phyloP scores from a whole-genome alignment of 2,888 invertebrate species.

The Chaitophorus viminalis region DNA sequence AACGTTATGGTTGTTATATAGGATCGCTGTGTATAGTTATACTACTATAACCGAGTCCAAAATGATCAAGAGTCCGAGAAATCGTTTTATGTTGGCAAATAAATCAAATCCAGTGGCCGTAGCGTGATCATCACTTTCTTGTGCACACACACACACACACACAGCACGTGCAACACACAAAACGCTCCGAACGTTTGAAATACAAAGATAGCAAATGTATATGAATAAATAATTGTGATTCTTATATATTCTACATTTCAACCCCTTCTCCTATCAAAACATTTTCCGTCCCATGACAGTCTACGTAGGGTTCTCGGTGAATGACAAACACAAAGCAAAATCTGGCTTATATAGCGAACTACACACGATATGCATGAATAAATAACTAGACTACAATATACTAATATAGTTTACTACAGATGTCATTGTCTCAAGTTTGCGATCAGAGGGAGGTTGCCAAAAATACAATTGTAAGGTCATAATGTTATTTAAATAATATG shows the following conservation, averaged over 20 bases:
- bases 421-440: not conserved
- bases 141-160: too few species aligned
- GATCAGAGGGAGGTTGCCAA: conserved; percentile 11
- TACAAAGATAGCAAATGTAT: not conserved
- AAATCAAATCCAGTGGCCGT: not conserved
- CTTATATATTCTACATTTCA: not conserved
- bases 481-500: not conserved
- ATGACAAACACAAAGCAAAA: not conserved
- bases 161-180: too few species aligned
- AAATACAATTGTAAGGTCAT: not conserved
- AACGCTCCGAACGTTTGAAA: conserved; percentile 1
- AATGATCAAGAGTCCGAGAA: too few species aligned
- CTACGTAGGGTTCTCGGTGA: too few species aligned
- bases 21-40: too few species aligned
- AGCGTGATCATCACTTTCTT: too few species aligned
- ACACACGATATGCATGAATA: not conserved
- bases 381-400: not conserved
- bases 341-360: not conserved
- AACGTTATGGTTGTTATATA: too few species aligned
- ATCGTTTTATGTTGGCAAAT: not conserved
- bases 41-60: too few species aligned
- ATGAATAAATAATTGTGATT: conserved; percentile 33
- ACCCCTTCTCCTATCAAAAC: too few species aligned
- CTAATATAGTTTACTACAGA: too few species aligned
- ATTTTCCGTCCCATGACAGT: not conserved